Evolutionary conservation across 2,888 invertebrate species (phyloP).

Genomic region (Andricus curvator): DNA sequence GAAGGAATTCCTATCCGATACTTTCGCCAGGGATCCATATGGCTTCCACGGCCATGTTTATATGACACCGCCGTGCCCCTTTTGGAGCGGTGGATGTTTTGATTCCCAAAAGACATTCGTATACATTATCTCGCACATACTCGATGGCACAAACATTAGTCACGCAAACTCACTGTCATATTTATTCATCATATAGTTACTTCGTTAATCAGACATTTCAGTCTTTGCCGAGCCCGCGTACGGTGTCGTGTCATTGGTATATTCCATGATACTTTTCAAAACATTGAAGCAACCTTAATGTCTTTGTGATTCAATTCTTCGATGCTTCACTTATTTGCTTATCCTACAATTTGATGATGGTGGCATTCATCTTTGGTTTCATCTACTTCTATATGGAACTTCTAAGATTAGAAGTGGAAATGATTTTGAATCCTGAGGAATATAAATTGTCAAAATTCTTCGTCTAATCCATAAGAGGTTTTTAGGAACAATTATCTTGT

Average conservation of each 20-base stretch:
- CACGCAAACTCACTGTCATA: not conserved
- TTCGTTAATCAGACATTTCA: conserved; percentile 59
- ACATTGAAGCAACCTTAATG: conserved; percentile 4
- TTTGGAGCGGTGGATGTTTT: too few species aligned
- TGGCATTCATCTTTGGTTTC: conserved; percentile 70
- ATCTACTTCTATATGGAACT: conserved; percentile 70
- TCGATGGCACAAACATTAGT: not conserved
- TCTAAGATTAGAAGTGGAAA: conserved; percentile 71
- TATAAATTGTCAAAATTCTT: conserved; percentile 70
- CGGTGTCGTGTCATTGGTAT: conserved; percentile 59
- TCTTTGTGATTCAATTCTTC: not conserved
- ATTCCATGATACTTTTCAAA: conserved; percentile 42
- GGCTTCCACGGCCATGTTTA: too few species aligned
- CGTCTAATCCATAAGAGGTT: conserved; percentile 51
- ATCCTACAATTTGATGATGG: conserved; percentile 57
- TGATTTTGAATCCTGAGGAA: conserved; percentile 66
- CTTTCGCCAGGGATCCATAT: too few species aligned
- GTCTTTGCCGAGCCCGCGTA: conserved; percentile 70
- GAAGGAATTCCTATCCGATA: too few species aligned
- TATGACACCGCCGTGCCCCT: too few species aligned
- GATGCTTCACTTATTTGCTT: not conserved
- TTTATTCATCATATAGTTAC: not conserved
- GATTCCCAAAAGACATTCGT: too few species aligned
- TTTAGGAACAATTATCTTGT: too few species aligned
- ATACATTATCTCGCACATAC: not conserved